A percentile compares a stretch with the other conserved stretches of the same genome.
These are phyloP conservation scores for Diploscapter pachys DNA, from an alignment of 1,140 invertebrate species.

Conservation along the genomic window DNA sequence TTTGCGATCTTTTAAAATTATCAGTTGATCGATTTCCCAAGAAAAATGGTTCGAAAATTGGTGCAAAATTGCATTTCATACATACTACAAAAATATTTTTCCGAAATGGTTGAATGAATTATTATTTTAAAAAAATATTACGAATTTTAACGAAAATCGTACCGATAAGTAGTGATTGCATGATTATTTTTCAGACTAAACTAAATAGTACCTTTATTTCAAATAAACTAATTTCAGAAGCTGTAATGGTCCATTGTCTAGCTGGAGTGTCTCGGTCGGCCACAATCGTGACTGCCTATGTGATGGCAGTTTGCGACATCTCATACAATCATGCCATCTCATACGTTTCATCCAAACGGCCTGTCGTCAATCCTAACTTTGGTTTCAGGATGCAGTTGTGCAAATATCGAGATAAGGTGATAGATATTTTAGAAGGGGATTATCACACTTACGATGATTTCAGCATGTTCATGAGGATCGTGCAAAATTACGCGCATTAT, in stretches of 20 bases:
- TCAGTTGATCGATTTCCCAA: background rate
- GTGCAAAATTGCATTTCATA: background rate
- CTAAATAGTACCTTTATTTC: too few relatives aligned
- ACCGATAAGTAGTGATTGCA: constrained; percentile 1
- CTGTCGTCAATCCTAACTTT: constrained; percentile 84
- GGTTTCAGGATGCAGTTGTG: constrained; percentile 39
- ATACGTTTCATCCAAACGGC: constrained; percentile 80
- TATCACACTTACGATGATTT: too few relatives aligned
- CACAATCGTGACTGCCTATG: constrained; percentile 92
- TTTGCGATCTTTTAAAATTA: too few relatives aligned
- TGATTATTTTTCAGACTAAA: background rate
- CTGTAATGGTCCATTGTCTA: constrained; percentile 86
- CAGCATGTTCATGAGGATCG: too few relatives aligned
- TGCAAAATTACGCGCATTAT: too few relatives aligned
- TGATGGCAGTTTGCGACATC: constrained; percentile 94
- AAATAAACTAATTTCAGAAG: constrained; percentile 16
- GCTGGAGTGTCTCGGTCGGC: constrained; percentile 94
- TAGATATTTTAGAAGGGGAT: too few relatives aligned
- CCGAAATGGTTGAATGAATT: background rate
- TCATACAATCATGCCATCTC: constrained; percentile 79
- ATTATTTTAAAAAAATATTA: background rate
- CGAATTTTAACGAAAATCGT: constrained; percentile 8
- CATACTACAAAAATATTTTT: background rate
- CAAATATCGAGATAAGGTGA: constrained; percentile 17
- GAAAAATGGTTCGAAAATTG: background rate